These are phyloP conservation scores for Acarapis woodi DNA, from an alignment of 1,140 invertebrate genomes.

Conservation along the genomic window DNA sequence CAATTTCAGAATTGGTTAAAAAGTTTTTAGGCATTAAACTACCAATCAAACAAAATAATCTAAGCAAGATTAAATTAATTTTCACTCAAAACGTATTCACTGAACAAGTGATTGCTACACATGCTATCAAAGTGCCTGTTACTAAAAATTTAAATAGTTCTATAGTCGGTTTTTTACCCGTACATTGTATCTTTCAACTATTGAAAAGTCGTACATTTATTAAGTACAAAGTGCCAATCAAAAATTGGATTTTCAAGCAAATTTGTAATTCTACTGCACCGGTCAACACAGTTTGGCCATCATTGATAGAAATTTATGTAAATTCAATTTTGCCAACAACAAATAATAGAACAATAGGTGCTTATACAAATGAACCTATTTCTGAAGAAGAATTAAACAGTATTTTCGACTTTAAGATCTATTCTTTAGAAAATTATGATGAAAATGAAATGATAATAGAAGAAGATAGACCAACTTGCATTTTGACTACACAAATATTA, in stretches of 20 bases:
- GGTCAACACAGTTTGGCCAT: constrained; percentile 65
- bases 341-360: no score
- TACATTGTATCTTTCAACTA: constrained; percentile 88
- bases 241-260: constrained; percentile 80
- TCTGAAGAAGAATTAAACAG: constrained; percentile 58
- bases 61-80: constrained; percentile 67
- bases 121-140: constrained; percentile 81
- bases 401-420: constrained; percentile 33
- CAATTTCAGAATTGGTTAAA: constrained; percentile 72
- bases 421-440: constrained; percentile 16
- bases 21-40: constrained; percentile 84
- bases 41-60: constrained; percentile 57
- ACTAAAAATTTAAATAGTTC: constrained; percentile 60
- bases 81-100: constrained; percentile 93
- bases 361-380: constrained; percentile 57
- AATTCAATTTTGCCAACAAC: no score
- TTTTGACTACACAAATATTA: constrained; percentile 55
- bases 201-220: constrained; percentile 79
- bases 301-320: constrained; percentile 79
- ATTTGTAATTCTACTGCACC: constrained; percentile 55
- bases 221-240: constrained; percentile 76
- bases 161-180: constrained; percentile 67
- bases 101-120: constrained; percentile 80
- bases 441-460: constrained; percentile 1
- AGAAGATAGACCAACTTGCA: constrained; percentile 13